These are phyloP conservation scores for Callimorpha dominula DNA, from an alignment of 2,888 invertebrate genomes.

Conservation along the genomic window DNA sequence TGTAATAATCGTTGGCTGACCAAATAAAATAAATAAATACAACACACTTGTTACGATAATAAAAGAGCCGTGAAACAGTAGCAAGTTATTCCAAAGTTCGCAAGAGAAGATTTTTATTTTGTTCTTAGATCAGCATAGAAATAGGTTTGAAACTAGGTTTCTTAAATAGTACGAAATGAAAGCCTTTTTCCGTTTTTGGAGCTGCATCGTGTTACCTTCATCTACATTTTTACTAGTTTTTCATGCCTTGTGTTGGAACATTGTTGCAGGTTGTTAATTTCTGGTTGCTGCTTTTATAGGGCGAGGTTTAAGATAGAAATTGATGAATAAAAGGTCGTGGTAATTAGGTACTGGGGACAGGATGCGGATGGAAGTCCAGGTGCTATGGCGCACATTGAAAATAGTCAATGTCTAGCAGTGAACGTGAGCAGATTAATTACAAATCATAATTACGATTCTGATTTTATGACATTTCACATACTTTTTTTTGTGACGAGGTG, in stretches of 20 bases:
- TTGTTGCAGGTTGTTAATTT: neutral
- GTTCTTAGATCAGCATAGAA: constrained; percentile 13
- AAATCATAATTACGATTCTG: no score
- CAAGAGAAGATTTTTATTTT: constrained; percentile 7
- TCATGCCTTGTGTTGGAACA: neutral
- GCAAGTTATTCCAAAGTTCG: neutral
- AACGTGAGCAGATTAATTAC: no score
- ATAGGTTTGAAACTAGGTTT: constrained; percentile 11
- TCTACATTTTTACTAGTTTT: neutral
- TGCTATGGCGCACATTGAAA: no score
- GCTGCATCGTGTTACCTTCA: neutral
- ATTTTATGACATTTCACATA: no score
- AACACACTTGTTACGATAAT: neutral
- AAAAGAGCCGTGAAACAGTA: neutral
- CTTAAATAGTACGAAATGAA: constrained; percentile 7
- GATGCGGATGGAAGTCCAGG: no score
- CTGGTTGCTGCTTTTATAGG: neutral
- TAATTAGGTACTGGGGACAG: neutral
- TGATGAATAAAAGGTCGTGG: neutral
- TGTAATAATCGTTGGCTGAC: no score
- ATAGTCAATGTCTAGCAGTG: no score
- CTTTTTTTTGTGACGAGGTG: no score
- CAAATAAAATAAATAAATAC: no score
- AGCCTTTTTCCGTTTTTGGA: neutral
- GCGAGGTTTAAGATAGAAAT: neutral